Percentiles rank a stretch among this genome's conserved stretches.
Evolutionary conservation across 2,113 vertebrate species (phyloP).

Genomic region (Synodontis membranacea): DNA sequence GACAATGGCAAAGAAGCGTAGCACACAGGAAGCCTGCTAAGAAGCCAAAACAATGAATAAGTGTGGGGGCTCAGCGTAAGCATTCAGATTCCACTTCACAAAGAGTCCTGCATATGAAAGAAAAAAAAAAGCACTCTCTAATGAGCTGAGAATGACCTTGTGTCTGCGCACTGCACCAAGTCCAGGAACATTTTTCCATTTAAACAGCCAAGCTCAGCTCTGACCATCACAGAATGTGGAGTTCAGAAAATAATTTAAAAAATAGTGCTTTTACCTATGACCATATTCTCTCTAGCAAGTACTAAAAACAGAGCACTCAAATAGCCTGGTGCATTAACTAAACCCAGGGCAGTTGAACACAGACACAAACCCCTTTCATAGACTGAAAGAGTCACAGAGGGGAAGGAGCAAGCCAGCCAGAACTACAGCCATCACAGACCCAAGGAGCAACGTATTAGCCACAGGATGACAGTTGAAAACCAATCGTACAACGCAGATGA

Average conservation of each 20-base stretch:
- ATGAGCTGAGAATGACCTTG: slow-evolving; percentile 66
- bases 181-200: slow-evolving; percentile 42
- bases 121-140: slow-evolving; percentile 50
- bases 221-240: slow-evolving; percentile 19
- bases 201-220: slow-evolving; percentile 27
- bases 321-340: slow-evolving; percentile 62
- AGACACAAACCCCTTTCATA: slow-evolving; percentile 78
- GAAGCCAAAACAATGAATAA: slow-evolving; percentile 54
- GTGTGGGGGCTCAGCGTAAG: slow-evolving; percentile 65
- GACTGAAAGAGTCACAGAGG: slow-evolving; percentile 71
- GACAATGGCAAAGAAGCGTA: slow-evolving; percentile 59
- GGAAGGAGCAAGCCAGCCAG: slow-evolving; percentile 68
- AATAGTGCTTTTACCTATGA: background rate
- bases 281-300: slow-evolving; percentile 24
- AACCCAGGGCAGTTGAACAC: slow-evolving; percentile 72
- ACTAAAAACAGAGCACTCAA: slow-evolving; percentile 38
- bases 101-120: slow-evolving; percentile 54
- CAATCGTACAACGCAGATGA: slow-evolving; percentile 33
- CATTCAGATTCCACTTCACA: slow-evolving; percentile 60
- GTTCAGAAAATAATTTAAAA: slow-evolving; percentile 13
- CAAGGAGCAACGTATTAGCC: slow-evolving; percentile 59
- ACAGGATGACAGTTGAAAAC: slow-evolving; percentile 46
- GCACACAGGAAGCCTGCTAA: slow-evolving; percentile 67
- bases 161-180: slow-evolving; percentile 76
- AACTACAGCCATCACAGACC: slow-evolving; percentile 64